phyloP scores from a whole-genome alignment of 2,888 invertebrate species.

The Epinotia nisella region DNA sequence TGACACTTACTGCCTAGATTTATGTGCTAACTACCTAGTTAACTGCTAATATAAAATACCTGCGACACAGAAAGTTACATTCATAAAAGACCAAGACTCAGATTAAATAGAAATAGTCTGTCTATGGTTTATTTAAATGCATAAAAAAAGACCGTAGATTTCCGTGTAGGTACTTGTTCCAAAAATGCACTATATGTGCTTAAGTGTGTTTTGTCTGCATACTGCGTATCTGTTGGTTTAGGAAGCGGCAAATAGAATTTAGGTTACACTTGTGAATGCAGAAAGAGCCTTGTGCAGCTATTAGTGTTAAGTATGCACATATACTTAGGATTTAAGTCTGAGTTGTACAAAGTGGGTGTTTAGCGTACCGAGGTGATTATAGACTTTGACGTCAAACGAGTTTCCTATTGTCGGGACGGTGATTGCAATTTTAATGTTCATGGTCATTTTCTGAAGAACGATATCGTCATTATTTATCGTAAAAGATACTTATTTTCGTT shows the following conservation, averaged over 20 bases:
- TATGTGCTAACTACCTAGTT: slow-evolving; percentile 9
- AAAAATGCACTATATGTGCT: slow-evolving; percentile 37
- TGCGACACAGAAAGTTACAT: slow-evolving; percentile 18
- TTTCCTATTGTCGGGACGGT: not conserved
- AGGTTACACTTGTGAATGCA: slow-evolving; percentile 42
- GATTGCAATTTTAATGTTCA: slow-evolving; percentile 30
- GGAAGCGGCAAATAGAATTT: slow-evolving; percentile 32
- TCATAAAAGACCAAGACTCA: slow-evolving; percentile 12
- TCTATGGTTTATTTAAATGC: slow-evolving; percentile 20
- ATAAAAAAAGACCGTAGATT: slow-evolving; percentile 37
- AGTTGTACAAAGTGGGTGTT: slow-evolving; percentile 36
- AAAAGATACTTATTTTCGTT: too few species aligned
- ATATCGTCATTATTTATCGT: too few species aligned
- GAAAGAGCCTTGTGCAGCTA: slow-evolving; percentile 32
- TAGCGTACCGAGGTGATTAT: slow-evolving; percentile 34
- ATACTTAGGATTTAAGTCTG: slow-evolving; percentile 29
- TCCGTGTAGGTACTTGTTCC: slow-evolving; percentile 32
- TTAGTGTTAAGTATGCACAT: slow-evolving; percentile 42
- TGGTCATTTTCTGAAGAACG: slow-evolving; percentile 12
- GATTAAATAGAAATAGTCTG: slow-evolving; percentile 17
- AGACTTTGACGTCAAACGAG: slow-evolving; percentile 24
- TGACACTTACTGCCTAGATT: slow-evolving; percentile 25
- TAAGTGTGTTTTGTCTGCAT: slow-evolving; percentile 41
- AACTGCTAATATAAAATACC: not conserved
- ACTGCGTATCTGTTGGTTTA: slow-evolving; percentile 38